Conservation (phyloP, 2,888 invertebrate species). For the Habroteleia sp. region DNA sequence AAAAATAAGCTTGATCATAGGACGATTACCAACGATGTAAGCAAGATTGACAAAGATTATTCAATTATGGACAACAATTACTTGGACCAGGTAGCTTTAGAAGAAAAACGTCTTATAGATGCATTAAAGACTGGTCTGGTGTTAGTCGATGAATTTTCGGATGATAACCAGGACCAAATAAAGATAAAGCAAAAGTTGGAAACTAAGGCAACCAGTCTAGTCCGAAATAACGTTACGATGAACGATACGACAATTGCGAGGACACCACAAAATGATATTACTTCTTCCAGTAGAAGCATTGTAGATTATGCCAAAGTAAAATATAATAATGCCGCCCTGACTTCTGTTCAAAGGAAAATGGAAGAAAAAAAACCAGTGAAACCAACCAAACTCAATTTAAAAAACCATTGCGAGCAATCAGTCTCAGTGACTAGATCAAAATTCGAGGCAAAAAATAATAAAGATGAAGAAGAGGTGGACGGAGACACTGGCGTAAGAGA, state of each 20-base stretch:
- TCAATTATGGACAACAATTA: conserved; percentile 73
- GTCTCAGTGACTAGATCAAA: conserved; percentile 74
- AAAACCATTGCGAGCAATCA: conserved; percentile 31
- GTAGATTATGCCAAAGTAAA: conserved; percentile 86
- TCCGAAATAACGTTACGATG: conserved; percentile 8
- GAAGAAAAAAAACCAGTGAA: conserved; percentile 74
- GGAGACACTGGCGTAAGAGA: conserved; percentile 67
- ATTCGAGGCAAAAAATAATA: conserved; percentile 69
- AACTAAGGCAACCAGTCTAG: conserved; percentile 6
- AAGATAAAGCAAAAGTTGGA: conserved; percentile 28
- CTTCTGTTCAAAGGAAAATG: conserved; percentile 77
- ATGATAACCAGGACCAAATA: conserved; percentile 13
- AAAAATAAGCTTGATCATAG: conserved; percentile 83
- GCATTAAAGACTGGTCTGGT: conserved; percentile 89
- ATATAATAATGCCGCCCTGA: conserved; percentile 83
- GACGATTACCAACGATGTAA: conserved; percentile 68
- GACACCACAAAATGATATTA: conserved; percentile 66
- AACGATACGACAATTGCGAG: conserved; percentile 5
- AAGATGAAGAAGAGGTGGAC: conserved; percentile 58
- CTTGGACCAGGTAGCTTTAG: conserved; percentile 88
- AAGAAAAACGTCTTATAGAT: conserved; percentile 89
- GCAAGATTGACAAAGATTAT: conserved; percentile 34
- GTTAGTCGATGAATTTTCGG: conserved; percentile 82
- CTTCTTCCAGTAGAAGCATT: conserved; percentile 80
- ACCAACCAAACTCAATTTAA: conserved; percentile 8